Evolutionary conservation across 2,797 vertebrate species (phyloP).

Genomic region (Esox lucius): DNA sequence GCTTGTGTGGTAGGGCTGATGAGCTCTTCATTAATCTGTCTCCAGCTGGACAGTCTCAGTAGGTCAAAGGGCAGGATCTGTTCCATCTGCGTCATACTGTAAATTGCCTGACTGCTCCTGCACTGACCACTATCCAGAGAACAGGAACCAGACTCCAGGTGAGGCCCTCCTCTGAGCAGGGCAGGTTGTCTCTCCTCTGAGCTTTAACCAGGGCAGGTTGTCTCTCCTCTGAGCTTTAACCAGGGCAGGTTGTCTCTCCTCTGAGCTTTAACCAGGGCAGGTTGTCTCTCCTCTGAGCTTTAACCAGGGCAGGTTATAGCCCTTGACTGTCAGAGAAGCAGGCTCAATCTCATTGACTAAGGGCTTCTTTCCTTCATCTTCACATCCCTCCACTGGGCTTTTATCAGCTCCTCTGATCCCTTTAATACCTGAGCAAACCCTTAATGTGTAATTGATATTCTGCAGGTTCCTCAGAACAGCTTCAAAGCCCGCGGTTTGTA

Average conservation of each 20-base stretch:
- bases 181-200: neutral
- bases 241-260: neutral
- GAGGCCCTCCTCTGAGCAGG: conserved; percentile 21
- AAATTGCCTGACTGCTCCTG: neutral
- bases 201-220: neutral
- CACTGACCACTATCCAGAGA: neutral
- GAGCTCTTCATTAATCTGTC: conserved; percentile 49
- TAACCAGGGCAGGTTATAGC: neutral
- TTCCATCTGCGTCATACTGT: neutral
- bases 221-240: too few species aligned
- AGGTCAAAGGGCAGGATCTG: conserved; percentile 50
- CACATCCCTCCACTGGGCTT: conserved; percentile 44
- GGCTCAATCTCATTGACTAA: conserved; percentile 56
- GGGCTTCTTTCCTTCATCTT: conserved; percentile 24
- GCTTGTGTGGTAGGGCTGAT: conserved; percentile 46
- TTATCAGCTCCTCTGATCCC: conserved; percentile 70
- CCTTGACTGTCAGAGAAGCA: conserved; percentile 38
- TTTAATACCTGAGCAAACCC: conserved; percentile 71
- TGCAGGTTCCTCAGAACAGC: conserved; percentile 61
- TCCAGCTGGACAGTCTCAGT: conserved; percentile 14
- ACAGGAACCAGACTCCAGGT: conserved; percentile 17
- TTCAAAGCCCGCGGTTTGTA: conserved; percentile 61
- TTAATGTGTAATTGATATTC: conserved; percentile 76
- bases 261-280: neutral
- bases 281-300: neutral